A percentile compares a stretch with the other conserved stretches of the same genome.
phyloP scores from a whole-genome alignment of 2,113 vertebrate genomes.

The Bungarus multicinctus region DNA sequence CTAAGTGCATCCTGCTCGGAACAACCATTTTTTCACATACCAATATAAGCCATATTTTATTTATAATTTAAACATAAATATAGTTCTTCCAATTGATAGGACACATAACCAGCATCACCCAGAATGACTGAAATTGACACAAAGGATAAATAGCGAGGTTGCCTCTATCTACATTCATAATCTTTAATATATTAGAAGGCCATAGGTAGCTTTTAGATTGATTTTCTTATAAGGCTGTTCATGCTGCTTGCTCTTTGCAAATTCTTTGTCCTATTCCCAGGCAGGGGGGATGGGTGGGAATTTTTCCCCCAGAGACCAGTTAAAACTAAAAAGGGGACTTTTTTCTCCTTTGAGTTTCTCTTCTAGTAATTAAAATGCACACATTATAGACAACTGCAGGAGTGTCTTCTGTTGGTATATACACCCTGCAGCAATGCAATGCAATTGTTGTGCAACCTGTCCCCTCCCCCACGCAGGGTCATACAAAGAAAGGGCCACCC shows the following conservation, averaged over 20 bases:
- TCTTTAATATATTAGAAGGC: not conserved
- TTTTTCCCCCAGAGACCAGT: constrained; percentile 33
- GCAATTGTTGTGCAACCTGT: constrained; percentile 41
- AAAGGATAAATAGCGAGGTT: not conserved
- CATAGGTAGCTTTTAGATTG: not conserved
- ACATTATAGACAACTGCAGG: constrained; percentile 4
- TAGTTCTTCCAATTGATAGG: not conserved
- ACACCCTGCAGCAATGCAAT: constrained; percentile 12
- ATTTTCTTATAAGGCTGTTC: not conserved
- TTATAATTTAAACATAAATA: not conserved
- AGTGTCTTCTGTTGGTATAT: not conserved
- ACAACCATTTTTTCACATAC: not conserved
- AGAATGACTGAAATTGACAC: not conserved
- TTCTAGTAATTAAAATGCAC: constrained; percentile 19
- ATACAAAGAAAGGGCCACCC: constrained; percentile 71
- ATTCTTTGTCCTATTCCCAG: constrained; percentile 42
- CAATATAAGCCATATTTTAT: not conserved
- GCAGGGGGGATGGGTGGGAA: constrained; percentile 61
- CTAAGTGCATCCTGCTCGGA: not conserved
- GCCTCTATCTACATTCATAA: not conserved
- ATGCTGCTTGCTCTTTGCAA: constrained; percentile 4
- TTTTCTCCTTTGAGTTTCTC: not conserved
- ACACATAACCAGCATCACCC: not conserved
- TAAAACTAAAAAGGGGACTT: constrained; percentile 41
- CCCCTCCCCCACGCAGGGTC: constrained; percentile 64